Conservation (phyloP, 1,140 invertebrate genomes). For the Drosophila orosa region DNA sequence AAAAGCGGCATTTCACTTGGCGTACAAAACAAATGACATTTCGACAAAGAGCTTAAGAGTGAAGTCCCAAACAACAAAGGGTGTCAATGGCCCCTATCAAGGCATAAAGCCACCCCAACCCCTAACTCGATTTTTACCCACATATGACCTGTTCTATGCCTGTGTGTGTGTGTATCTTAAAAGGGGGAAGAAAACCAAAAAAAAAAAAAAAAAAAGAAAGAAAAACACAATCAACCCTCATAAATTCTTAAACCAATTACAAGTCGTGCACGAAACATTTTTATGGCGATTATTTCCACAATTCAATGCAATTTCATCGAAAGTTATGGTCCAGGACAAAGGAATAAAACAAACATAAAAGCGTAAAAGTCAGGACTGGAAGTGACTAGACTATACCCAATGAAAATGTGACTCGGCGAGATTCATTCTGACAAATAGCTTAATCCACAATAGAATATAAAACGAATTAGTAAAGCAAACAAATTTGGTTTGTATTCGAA, state of each 20-base stretch:
- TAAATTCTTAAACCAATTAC: constrained; percentile 65
- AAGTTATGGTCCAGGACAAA: constrained; percentile 55
- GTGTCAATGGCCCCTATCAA: constrained; percentile 49
- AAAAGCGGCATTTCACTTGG: constrained; percentile 8
- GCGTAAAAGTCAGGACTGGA: constrained; percentile 16
- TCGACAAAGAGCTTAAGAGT: constrained; percentile 34
- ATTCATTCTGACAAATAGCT: constrained; percentile 25
- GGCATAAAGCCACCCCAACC: constrained; percentile 34
- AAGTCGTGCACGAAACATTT: constrained; percentile 65
- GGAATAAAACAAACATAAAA: constrained; percentile 44
- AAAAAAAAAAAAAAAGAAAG: neutral
- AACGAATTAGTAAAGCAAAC: neutral
- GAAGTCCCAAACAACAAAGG: constrained; percentile 43
- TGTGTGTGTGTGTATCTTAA: constrained; percentile 11
- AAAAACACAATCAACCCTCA: constrained; percentile 61
- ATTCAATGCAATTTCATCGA: constrained; percentile 60
- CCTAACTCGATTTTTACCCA: constrained; percentile 10
- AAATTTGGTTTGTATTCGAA: neutral
- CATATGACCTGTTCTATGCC: constrained; percentile 36
- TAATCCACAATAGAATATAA: constrained; percentile 8
- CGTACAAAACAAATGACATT: constrained; percentile 34
- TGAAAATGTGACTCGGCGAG: constrained; percentile 10
- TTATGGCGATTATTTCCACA: constrained; percentile 65
- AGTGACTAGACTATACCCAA: constrained; percentile 37
- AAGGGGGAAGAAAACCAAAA: constrained; percentile 20